Conservation (phyloP, 2,113 vertebrate genomes). For the Gallinago paraguaiae region DNA sequence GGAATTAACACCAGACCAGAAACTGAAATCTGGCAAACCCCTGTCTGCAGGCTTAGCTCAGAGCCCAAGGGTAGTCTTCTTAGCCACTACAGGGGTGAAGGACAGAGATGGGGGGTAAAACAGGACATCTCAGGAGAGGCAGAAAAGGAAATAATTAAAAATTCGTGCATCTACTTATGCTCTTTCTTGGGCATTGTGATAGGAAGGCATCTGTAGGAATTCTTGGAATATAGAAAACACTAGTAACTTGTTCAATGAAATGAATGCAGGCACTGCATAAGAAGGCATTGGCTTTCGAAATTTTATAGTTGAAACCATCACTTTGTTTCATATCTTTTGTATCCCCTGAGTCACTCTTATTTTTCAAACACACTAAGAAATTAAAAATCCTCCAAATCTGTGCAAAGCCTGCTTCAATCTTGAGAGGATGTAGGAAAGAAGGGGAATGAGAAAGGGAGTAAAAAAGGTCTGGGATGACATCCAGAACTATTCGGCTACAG, state of each 20-base stretch:
- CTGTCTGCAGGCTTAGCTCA: neutral
- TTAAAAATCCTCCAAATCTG: neutral
- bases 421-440: neutral
- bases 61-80: neutral
- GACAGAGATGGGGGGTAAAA: neutral
- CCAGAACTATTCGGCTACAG: slow-evolving; percentile 4
- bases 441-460: neutral
- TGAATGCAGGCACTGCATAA: neutral
- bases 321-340: neutral
- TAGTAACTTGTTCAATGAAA: neutral
- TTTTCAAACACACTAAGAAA: slow-evolving; percentile 8
- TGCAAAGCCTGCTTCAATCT: neutral
- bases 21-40: neutral
- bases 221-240: neutral
- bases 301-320: neutral
- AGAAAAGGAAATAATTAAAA: neutral
- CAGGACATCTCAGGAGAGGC: neutral
- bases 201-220: neutral
- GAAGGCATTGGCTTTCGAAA: neutral
- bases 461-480: slow-evolving; percentile 23
- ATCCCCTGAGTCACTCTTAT: neutral
- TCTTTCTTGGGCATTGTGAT: neutral
- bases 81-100: neutral
- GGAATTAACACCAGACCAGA: neutral
- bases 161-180: neutral